phyloP scores from a whole-genome alignment of 2,888 invertebrate species.

The Encarsia formosa region DNA sequence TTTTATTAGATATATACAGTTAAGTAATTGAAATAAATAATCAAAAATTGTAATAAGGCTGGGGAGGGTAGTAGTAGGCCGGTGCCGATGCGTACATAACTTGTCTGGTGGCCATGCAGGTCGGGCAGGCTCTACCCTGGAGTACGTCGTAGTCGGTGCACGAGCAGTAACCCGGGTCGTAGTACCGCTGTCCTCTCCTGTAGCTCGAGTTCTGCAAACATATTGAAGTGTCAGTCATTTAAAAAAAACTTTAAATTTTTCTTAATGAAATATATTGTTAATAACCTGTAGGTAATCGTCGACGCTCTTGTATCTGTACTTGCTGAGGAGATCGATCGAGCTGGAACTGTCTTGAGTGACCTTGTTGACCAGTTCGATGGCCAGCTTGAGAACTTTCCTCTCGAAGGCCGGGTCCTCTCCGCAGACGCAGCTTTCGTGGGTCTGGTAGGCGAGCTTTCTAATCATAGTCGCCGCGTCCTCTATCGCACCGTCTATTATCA shows the following conservation, averaged over 20 bases:
- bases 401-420: conserved; percentile 6
- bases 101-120: conserved; percentile 11
- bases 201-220: no score
- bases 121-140: not conserved
- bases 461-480: conserved; percentile 22
- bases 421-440: not conserved
- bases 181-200: no score
- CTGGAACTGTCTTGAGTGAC: conserved; percentile 6
- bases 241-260: no score
- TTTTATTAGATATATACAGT: no score
- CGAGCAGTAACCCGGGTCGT: conserved; percentile 9
- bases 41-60: no score
- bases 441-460: conserved; percentile 7
- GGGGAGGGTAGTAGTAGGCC: no score
- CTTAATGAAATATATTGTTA: no score
- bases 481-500: conserved; percentile 22
- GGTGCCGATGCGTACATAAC: no score
- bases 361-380: conserved; percentile 23
- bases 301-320: conserved; percentile 3
- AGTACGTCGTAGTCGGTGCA: conserved; percentile 11
- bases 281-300: conserved; percentile 18
- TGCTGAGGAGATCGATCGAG: not conserved
- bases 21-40: no score
- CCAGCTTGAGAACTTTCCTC: conserved; percentile 5
- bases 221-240: no score